Base-by-base conservation (phyloP, 2,888 invertebrate species). In the Tiphia femorata region DNA sequence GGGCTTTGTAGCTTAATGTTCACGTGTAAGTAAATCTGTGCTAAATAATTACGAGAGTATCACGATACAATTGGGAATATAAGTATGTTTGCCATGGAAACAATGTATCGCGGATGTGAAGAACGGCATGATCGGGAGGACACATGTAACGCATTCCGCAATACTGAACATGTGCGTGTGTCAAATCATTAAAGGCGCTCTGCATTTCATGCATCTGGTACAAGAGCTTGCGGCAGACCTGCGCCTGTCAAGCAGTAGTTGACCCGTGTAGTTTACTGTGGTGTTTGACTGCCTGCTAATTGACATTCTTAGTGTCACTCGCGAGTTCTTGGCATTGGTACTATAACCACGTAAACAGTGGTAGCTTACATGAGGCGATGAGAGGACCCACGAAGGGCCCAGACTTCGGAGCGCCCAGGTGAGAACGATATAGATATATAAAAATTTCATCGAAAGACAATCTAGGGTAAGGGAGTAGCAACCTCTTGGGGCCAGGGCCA, bases 391-490 rank as follows among this genome's bases (percentile, higher is more conserved):
- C 48, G 37, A 51, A 49, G 61, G 58, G 66, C 55, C 62, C 60
- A 65, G 57, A 59, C 70, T 69, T 69, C 70, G 73, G 73, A 72
- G 59, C 65, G 62, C 70, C 75, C 72, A 75, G 75, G 76, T 78
- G 73, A 79, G 75, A 65, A 47, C n/a, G n/a, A 48, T 41, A 42
- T 33, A 49, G 37, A 53, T 38, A 37, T 49, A 44, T 41, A 54
- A 60, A 58, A 51, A 59, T 59, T 54, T 44, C 55, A 49, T 64
- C 56, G 62, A 54, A 64, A 63, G 63, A 59, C 56, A 72, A 72
- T 75, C 72, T 72, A 67, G 75, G 72, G 70, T 73, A 73, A 70
- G 66, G 71, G 70, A 79, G 73, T 65, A 68, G 63, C 74, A 73
- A 75, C 69, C 72, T 76, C 73, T 77, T 56, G 66, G 65, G 62